Base-by-base conservation (phyloP, 2,888 invertebrate species). In the Boloria euphrosyne region DNA sequence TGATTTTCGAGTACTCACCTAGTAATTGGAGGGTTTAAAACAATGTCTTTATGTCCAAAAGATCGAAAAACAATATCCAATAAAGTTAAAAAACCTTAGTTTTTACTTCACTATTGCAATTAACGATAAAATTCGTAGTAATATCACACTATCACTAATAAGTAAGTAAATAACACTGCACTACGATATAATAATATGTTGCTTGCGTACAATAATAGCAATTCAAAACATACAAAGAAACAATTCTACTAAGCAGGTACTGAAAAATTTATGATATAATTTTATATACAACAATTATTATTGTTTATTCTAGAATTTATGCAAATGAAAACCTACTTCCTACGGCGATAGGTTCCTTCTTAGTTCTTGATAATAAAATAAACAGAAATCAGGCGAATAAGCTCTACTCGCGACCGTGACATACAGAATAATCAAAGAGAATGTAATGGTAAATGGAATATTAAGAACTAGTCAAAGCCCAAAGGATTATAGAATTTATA, bases 241-340 rank as follows among this genome's bases (percentile, higher is more conserved):
- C 31, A 10, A 31, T 0, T 38, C 2, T 2, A 38, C 22, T 22
- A 3, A 22, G 22, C 22, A 22, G 22, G 22, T 3, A 38, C 31
- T 10, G 31, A 38, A 7, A 10, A 7, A 7, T 38, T 38, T 10
- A 10, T 7, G 31, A 38, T 38, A 10, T 31, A 31, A 38, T 38
- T 10, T 2, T 38, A 38, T 38, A 38, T 7, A 38, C 31, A 13
- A 65, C 53, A 13, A 49, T 50, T 63, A 2, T 18, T 13, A 22
- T 14, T 63, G 54, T 18, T n/a, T 22, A 62, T 72, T 73, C 65
- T 70, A 71, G 69, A 72, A 73, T 65, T 50, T 67, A 68, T 58
- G 64, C 60, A 67, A 71, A 71, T 70, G 71, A 50, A 67, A 68
- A 64, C 38, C 31, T 31, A 31, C 31, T 1, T 27, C 0, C 5